Conservation (phyloP, 2,888 invertebrate genomes). For the Chrysina gloriosa region DNA sequence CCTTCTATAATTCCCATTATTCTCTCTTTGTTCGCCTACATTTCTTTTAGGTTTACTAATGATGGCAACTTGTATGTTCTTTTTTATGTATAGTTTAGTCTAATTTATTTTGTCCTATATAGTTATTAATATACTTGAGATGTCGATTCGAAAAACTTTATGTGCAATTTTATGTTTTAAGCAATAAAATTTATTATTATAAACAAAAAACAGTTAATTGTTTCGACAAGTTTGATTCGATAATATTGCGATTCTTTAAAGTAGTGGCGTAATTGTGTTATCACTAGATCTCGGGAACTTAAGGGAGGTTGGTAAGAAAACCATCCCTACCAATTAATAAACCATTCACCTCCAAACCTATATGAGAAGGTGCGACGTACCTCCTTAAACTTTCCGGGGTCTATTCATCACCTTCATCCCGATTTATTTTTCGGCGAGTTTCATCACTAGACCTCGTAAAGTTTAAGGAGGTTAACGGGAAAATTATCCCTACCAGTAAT, state of each 20-base stretch:
- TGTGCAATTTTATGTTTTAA: conserved; percentile 43
- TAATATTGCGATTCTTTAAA: not conserved
- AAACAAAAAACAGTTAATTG: not conserved
- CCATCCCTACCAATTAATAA: no score
- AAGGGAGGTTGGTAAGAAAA: no score
- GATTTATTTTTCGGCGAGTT: no score
- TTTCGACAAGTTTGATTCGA: conserved; percentile 16
- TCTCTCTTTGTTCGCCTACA: not conserved
- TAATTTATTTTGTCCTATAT: conserved; percentile 38
- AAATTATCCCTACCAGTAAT: no score
- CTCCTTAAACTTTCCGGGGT: no score
- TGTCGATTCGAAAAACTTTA: conserved; percentile 27
- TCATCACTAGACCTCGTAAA: no score
- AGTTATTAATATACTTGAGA: conserved; percentile 40
- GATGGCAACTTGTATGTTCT: conserved; percentile 41
- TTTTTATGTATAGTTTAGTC: conserved; percentile 35
- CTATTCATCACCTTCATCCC: no score
- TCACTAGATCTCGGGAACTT: no score
- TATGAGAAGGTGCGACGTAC: no score
- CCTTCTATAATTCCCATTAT: not conserved
- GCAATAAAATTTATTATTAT: conserved; percentile 14
- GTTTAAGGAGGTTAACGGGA: no score
- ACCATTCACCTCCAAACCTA: no score
- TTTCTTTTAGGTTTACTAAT: conserved; percentile 16
- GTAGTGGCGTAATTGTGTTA: no score